Base-by-base conservation (phyloP, 2,113 vertebrate species). In the Amblyornis subalaris region DNA sequence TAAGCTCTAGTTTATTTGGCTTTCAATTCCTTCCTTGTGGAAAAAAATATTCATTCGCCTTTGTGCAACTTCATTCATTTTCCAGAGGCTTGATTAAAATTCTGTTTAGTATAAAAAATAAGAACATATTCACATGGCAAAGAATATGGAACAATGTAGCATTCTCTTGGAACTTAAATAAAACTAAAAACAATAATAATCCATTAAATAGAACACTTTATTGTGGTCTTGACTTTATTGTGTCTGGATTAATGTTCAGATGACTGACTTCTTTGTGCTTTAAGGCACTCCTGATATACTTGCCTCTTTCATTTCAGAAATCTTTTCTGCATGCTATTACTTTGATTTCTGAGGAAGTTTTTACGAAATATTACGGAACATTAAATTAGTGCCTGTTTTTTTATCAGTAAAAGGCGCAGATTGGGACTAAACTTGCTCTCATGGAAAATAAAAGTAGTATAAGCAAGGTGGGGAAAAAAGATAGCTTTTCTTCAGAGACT, bases 281-380 rank as follows among this genome's bases (percentile, higher is more conserved):
- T 74, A 88, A 89, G 71, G 82, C 64, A 82, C 29, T 89, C 29
- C 44, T 95, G 81, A 89, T 90, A 70, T 85, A 94, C 58, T 91
- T 14, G 9, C 67, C 51, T 69, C 78, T 62, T 71, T 85, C 26
- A 80, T 93, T 93, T 89, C 53, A 33, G 20, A 88, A 91, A 79
- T 62, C 42, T 89, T 92, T 94, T 66, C 51, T 83, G 55, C 60
- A 67, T 71, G 64, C 55, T 93, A 90, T 91, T 88, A 88, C 55
- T 95, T 89, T 95, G 85, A 95, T 96, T 94, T 96, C 84, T 53
- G 73, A 89, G 66, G 70, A 91, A 74, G 66, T 64, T 93, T 90
- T 90, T 76, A 73, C 50, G 65, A 95, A 95, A 90, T 94, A 96
- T 73, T 93, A 89, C 29, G 78, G 54, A 83, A 79, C 87, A 85